Evolutionary conservation across 2,888 invertebrate species (phyloP).

Genomic region (Campaea margaritaria): DNA sequence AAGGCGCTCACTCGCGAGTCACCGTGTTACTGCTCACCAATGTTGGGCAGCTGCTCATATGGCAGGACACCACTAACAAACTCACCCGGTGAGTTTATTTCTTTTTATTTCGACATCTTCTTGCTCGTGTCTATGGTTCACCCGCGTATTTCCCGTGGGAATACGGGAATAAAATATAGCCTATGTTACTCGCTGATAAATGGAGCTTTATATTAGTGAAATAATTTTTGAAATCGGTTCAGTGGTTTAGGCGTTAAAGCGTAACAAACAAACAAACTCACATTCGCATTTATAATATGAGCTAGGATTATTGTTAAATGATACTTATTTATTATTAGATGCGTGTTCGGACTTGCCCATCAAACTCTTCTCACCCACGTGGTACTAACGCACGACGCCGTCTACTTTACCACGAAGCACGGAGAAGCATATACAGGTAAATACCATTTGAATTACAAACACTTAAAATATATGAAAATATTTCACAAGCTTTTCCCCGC

Average conservation of each 20-base stretch:
- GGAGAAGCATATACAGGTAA: constrained; percentile 88
- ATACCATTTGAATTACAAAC: background rate
- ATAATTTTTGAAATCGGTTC: too few relatives aligned
- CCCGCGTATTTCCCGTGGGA: too few relatives aligned
- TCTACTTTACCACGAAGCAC: constrained; percentile 87
- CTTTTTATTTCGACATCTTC: background rate
- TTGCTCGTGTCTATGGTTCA: too few relatives aligned
- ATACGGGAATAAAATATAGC: too few relatives aligned
- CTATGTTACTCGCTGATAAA: too few relatives aligned
- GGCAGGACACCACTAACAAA: constrained; percentile 87
- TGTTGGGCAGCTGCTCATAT: constrained; percentile 87
- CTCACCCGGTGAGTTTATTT: constrained; percentile 74
- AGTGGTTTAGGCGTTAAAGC: too few relatives aligned
- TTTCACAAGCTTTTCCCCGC: too few relatives aligned
- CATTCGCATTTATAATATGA: too few relatives aligned
- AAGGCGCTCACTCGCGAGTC: constrained; percentile 79
- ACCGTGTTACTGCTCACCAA: constrained; percentile 86
- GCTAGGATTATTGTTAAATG: too few relatives aligned
- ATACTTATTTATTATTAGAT: constrained; percentile 61
- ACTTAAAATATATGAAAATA: too few relatives aligned
- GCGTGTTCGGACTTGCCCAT: constrained; percentile 87
- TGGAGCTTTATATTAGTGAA: too few relatives aligned
- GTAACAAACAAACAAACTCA: too few relatives aligned
- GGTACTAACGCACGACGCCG: constrained; percentile 83
- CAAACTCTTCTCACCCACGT: constrained; percentile 84